These are phyloP conservation scores for Lucinisca nassula DNA, from an alignment of 2,888 invertebrate genomes.

Conservation along the genomic window DNA sequence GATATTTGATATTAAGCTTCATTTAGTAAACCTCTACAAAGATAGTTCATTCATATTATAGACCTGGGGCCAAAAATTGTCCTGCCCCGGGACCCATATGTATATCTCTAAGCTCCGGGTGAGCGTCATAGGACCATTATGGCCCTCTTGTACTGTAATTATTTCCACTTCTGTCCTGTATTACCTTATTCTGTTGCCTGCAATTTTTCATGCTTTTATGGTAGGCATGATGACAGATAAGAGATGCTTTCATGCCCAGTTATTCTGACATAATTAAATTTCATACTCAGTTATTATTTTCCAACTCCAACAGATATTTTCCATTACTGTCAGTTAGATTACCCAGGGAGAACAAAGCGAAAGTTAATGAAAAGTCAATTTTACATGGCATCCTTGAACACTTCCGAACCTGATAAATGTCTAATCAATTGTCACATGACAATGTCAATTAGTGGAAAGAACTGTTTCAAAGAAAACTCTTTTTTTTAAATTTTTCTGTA, in stretches of 20 bases:
- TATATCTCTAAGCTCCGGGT: too few relatives aligned
- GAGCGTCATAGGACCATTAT: too few relatives aligned
- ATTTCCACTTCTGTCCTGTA: too few relatives aligned
- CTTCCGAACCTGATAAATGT: neutral
- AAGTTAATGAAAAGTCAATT: constrained; percentile 14
- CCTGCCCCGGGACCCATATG: too few relatives aligned
- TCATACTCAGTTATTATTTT: neutral
- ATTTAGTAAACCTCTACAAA: too few relatives aligned
- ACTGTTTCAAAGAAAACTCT: neutral
- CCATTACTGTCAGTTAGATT: constrained; percentile 5
- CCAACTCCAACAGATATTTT: constrained; percentile 8
- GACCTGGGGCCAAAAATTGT: too few relatives aligned
- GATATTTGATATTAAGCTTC: too few relatives aligned
- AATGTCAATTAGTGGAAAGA: neutral
- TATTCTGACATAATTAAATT: neutral
- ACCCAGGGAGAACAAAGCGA: neutral
- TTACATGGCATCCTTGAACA: constrained; percentile 3
- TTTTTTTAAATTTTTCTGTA: too few relatives aligned
- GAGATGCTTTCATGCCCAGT: neutral
- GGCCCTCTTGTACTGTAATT: too few relatives aligned
- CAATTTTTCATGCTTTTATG: too few relatives aligned
- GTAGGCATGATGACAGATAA: neutral
- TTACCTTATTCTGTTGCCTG: too few relatives aligned
- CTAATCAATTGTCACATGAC: neutral
- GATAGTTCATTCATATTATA: too few relatives aligned